These are phyloP conservation scores for Trachemys scripta DNA, from an alignment of 2,113 vertebrate genomes.

Conservation along the genomic window DNA sequence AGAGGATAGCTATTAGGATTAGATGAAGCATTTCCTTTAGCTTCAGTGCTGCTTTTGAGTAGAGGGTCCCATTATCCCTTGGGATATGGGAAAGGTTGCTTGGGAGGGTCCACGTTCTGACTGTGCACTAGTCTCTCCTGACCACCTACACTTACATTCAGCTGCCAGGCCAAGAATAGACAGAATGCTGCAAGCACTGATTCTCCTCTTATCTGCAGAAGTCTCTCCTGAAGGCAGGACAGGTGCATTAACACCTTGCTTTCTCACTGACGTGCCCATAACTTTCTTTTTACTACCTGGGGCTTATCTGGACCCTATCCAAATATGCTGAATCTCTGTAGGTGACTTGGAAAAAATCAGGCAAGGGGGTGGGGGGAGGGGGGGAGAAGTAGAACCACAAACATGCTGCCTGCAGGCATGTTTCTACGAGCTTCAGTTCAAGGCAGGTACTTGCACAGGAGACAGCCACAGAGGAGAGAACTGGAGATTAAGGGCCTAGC, in stretches of 20 bases:
- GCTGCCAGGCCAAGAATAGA: neutral
- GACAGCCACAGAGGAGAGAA: neutral
- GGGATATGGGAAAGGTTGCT: neutral
- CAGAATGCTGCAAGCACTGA: neutral
- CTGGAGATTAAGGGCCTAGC: neutral
- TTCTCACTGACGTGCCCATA: neutral
- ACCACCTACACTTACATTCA: neutral
- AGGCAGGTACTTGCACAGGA: neutral
- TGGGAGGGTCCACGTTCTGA: neutral
- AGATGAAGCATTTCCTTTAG: neutral
- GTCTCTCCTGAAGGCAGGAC: neutral
- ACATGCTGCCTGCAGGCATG: neutral
- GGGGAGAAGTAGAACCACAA: neutral
- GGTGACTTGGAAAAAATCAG: neutral
- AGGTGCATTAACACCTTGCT: neutral
- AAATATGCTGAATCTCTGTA: neutral
- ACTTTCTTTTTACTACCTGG: neutral
- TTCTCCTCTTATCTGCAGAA: neutral
- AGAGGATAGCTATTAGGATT: neutral
- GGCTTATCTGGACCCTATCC: neutral
- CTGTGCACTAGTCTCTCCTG: neutral
- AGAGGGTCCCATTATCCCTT: neutral
- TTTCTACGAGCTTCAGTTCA: neutral
- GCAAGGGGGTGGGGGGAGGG: neutral
- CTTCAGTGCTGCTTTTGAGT: neutral